These are phyloP conservation scores for Petrocephalus sullivani DNA, from an alignment of 2,797 vertebrate species.

Conservation along the genomic window DNA sequence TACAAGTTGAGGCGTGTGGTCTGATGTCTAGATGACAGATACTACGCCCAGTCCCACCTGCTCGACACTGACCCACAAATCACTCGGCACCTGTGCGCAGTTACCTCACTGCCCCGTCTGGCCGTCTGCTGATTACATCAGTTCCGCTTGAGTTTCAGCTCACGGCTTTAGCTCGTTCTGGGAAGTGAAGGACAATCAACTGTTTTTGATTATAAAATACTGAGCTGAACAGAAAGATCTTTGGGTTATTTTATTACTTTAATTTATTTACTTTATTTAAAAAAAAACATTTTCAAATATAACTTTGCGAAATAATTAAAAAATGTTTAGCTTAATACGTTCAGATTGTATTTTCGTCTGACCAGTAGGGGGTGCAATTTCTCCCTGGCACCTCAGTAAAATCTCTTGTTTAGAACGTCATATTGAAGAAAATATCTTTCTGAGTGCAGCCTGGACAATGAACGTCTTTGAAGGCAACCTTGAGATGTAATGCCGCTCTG, in stretches of 20 bases:
- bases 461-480: neutral
- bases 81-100: neutral
- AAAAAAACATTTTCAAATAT: neutral
- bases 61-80: conserved; percentile 28
- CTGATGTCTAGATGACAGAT: conserved; percentile 30
- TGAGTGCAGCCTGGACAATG: neutral
- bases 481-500: neutral
- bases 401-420: neutral
- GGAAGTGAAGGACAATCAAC: neutral
- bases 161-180: neutral
- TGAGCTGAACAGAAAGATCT: neutral
- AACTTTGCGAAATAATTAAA: neutral
- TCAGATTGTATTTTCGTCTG: neutral
- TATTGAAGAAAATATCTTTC: neutral
- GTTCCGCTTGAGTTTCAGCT: neutral
- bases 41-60: conserved; percentile 37
- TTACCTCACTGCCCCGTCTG: neutral
- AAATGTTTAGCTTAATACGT: neutral
- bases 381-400: neutral
- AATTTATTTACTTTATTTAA: too few relatives aligned
- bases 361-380: too few relatives aligned
- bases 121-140: neutral
- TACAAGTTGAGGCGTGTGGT: conserved; percentile 24
- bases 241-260: too few relatives aligned
- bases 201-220: neutral